Evolutionary conservation across 2,113 vertebrate genomes (phyloP), one percentile per base, ranked within the genome.

Genomic region (Hydrolagus affinis): DNA sequence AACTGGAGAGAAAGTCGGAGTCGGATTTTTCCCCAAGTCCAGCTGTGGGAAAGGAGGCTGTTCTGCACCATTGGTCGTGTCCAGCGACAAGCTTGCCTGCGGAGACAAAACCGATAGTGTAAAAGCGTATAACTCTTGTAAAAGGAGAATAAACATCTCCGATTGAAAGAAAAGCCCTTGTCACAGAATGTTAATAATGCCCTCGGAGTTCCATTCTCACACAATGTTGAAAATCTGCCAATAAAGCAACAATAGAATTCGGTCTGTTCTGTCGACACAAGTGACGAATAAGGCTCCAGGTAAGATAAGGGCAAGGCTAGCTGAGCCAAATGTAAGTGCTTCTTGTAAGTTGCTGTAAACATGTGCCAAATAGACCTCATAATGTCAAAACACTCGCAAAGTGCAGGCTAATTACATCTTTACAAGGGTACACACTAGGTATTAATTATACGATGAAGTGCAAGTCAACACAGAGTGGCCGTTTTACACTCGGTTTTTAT

Each of bases 101-200:
- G 44, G 44, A 44, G 44, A 44, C 44, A 44, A 3, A 44, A 44
- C 44, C 44, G 44, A 44, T 44, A 44, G 44, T 44, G 44, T 44
- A 44, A 44, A 44, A 44, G 44, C 2, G 44, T 44, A 44, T 44
- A 44, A 44, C 44, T 44, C 44, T 44, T 44, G 44, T 83, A 83
- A 83, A 83, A 66, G 60, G 66, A 64, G 78, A 83, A 83, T 83
- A 83, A 83, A 57, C 78, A 83, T 68, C 78, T 83, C 78, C 14
- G 12, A 66, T 66, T 19, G 3, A 66, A 83, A 56, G 66, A 80
- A 83, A 83, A 19, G 21, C 19, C 62, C 78, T 83, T 83, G 78
- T 83, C 60, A 83, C 17, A 28, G 23, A 1, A 68, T 60, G 66
- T 66, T 83, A 66, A 83, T 56, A 8, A 28, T 1, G 60, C 60